These are phyloP conservation scores for Heliconius hewitsoni DNA, from an alignment of 1,140 invertebrate species.

Conservation along the genomic window DNA sequence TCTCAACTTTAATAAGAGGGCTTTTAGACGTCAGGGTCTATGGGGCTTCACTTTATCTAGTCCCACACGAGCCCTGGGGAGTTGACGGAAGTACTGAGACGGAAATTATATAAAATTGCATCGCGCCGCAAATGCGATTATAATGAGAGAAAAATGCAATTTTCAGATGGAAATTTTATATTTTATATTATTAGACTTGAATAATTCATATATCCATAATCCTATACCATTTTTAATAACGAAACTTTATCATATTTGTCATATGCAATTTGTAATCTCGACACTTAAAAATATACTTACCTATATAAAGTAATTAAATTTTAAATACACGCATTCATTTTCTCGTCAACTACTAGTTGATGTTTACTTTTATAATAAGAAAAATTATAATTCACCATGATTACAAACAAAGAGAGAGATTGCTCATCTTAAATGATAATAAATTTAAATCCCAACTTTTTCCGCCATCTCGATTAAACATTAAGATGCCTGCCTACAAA, in stretches of 20 bases:
- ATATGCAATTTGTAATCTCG: no score
- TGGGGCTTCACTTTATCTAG: conserved; percentile 42
- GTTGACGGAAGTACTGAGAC: conserved; percentile 41
- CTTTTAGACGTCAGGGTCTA: conserved; percentile 44
- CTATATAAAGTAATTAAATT: not conserved
- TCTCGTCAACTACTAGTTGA: not conserved
- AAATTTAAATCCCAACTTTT: conserved; percentile 4
- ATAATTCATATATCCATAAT: not conserved
- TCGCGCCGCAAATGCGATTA: conserved; percentile 15
- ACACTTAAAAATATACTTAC: no score
- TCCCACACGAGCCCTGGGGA: conserved; percentile 30
- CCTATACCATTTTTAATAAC: not conserved
- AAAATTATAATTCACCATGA: not conserved
- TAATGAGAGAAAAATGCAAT: conserved; percentile 10
- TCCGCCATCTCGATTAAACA: conserved; percentile 11
- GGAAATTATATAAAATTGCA: conserved; percentile 43
- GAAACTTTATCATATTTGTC: not conserved
- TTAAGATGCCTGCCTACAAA: not conserved
- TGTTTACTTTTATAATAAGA: not conserved
- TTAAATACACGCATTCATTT: not conserved
- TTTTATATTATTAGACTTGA: not conserved
- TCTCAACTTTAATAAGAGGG: conserved; percentile 36
- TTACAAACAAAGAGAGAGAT: conserved; percentile 9
- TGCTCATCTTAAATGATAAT: conserved; percentile 2
- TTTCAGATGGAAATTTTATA: not conserved